phyloP scores from a whole-genome alignment of 1,140 invertebrate genomes.

The Aleiodes sp. region DNA sequence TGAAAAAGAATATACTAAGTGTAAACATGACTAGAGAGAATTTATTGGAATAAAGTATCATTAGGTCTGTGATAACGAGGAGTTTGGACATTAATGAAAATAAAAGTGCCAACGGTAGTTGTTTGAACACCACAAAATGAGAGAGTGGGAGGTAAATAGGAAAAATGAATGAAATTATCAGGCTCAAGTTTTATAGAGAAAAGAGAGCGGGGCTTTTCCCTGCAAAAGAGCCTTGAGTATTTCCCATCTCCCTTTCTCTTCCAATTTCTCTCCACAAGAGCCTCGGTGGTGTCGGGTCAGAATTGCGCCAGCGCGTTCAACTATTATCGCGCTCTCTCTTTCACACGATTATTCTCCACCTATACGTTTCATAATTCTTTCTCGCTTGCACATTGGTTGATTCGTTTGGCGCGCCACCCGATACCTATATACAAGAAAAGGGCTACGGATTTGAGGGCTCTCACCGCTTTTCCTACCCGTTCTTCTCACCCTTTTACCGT shows the following conservation, averaged over 20 bases:
- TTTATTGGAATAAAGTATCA: neutral
- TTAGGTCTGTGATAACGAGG: neutral
- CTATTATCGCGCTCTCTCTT: constrained; percentile 2
- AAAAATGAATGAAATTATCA: neutral
- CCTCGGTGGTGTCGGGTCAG: constrained; percentile 25
- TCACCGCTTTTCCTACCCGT: neutral
- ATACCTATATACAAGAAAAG: neutral
- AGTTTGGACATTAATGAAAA: neutral
- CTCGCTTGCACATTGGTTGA: neutral
- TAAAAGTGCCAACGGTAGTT: too few species aligned
- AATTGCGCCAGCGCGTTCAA: constrained; percentile 27
- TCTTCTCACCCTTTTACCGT: neutral
- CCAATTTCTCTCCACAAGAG: neutral
- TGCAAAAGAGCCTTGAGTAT: neutral
- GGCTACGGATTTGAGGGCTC: constrained; percentile 33
- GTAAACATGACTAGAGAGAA: neutral
- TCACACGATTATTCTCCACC: neutral
- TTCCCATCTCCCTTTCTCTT: neutral
- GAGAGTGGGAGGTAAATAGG: neutral
- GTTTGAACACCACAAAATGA: too few species aligned
- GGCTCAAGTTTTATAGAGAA: neutral
- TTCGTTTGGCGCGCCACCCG: neutral
- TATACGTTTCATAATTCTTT: neutral
- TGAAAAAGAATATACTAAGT: neutral
- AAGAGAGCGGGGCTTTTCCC: neutral